Percentiles rank a stretch among this genome's conserved stretches.
These are phyloP conservation scores for Panopea generosa DNA, from an alignment of 2,888 invertebrate species.

Conservation along the genomic window DNA sequence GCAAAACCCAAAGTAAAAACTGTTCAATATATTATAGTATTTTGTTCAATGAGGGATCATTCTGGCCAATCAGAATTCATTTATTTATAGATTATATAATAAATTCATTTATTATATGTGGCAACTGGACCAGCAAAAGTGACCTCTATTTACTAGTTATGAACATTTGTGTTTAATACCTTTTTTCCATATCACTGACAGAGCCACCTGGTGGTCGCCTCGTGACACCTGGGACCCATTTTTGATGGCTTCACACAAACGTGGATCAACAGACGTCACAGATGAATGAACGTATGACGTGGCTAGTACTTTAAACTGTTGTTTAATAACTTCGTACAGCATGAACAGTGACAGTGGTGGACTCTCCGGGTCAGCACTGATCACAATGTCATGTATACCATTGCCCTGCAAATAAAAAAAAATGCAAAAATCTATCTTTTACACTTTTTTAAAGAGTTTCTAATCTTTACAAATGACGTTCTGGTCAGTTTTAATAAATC, in stretches of 20 bases:
- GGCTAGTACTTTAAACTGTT: conserved; percentile 87
- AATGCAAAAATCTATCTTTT: not conserved
- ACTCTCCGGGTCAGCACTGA: conserved; percentile 89
- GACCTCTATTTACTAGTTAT: too few relatives aligned
- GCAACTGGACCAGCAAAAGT: too few relatives aligned
- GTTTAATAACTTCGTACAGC: conserved; percentile 87
- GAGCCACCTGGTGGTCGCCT: conserved; percentile 86
- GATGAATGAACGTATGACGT: conserved; percentile 89
- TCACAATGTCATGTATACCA: conserved; percentile 87
- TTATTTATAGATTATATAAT: too few relatives aligned
- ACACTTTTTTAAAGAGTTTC: too few relatives aligned
- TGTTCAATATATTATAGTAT: too few relatives aligned
- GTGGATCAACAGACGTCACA: conserved; percentile 83
- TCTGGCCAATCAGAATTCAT: too few relatives aligned
- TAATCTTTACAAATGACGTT: not conserved
- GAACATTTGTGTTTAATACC: too few relatives aligned
- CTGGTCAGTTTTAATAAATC: too few relatives aligned
- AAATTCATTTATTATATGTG: too few relatives aligned
- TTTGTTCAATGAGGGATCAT: too few relatives aligned
- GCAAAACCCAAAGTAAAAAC: too few relatives aligned
- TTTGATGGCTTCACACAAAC: conserved; percentile 39
- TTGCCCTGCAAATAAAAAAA: conserved; percentile 52
- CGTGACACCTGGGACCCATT: conserved; percentile 68
- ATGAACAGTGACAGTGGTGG: conserved; percentile 90
- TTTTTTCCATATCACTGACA: conserved; percentile 92